Conservation (phyloP, 2,113 vertebrate genomes). For the Cromileptes altivelis region DNA sequence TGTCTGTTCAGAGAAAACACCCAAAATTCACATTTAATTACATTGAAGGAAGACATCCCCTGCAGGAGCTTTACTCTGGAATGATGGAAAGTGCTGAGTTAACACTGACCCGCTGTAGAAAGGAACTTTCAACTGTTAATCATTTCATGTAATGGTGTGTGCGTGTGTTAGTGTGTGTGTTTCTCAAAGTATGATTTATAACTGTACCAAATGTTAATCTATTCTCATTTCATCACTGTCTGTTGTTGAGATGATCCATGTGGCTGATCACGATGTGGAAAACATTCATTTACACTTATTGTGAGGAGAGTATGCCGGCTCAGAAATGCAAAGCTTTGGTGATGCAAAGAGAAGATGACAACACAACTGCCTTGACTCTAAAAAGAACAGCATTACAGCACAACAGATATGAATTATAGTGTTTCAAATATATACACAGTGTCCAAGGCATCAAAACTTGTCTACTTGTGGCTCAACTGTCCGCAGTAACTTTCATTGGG, state of each 20-base stretch:
- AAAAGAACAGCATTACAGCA: not conserved
- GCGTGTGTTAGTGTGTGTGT: slow-evolving; percentile 2
- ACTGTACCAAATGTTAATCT: not conserved
- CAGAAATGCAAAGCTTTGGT: not conserved
- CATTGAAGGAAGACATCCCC: not conserved
- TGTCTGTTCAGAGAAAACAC: not conserved
- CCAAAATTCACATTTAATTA: not conserved
- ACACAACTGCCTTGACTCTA: not conserved
- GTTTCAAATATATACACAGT: not conserved
- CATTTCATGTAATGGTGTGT: not conserved
- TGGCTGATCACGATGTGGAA: not conserved
- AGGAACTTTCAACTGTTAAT: slow-evolving; percentile 6
- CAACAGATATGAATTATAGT: not conserved
- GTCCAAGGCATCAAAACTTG: not conserved
- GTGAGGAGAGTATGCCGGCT: not conserved
- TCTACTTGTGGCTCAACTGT: not conserved
- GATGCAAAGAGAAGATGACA: not conserved
- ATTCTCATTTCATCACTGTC: not conserved
- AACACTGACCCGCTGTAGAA: not conserved
- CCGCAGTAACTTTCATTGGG: not conserved
- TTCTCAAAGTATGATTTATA: slow-evolving; percentile 6
- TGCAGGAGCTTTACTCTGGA: not conserved
- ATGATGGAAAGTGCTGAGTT: slow-evolving; percentile 17
- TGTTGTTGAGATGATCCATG: slow-evolving; percentile 10
- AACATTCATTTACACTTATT: not conserved